Conservation (phyloP, 2,888 invertebrate species). For the Platypus cylindrus region DNA sequence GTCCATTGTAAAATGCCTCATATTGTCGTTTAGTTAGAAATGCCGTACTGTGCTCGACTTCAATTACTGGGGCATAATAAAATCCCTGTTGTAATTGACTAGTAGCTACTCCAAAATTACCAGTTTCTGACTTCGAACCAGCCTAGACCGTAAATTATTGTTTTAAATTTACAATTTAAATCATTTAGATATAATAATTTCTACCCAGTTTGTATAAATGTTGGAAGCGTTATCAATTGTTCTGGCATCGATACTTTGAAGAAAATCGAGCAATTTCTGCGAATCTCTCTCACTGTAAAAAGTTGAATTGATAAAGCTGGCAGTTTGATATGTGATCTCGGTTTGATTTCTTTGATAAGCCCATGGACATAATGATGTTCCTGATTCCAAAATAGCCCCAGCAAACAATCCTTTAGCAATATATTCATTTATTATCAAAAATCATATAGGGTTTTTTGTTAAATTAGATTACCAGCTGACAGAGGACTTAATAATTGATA, state of each 20-base stretch:
- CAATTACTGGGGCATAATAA: conserved; percentile 13
- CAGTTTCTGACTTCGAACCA: conserved; percentile 6
- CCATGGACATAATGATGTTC: conserved; percentile 10
- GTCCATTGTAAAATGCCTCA: conserved; percentile 7
- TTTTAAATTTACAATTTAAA: background rate
- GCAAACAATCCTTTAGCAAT: conserved; percentile 7
- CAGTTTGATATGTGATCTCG: conserved; percentile 8
- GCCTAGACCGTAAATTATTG: conserved; percentile 1
- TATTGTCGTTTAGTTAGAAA: conserved; percentile 14
- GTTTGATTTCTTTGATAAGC: conserved; percentile 13
- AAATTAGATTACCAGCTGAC: conserved; percentile 8
- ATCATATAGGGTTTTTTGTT: background rate
- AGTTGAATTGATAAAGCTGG: conserved; percentile 5
- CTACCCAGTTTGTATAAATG: conserved; percentile 1
- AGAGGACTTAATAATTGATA: conserved; percentile 10
- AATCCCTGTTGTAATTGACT: conserved; percentile 7
- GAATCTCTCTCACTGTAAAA: conserved; percentile 8
- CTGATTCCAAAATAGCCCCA: conserved; percentile 12
- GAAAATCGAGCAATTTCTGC: conserved; percentile 8
- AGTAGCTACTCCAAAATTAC: background rate
- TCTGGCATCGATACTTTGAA: conserved; percentile 8
- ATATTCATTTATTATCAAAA: background rate
- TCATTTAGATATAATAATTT: background rate
- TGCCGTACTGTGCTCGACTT: conserved; percentile 7
- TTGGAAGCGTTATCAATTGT: conserved; percentile 10